Evolutionary conservation across 2,888 invertebrate genomes (phyloP), one percentile per base, ranked within the genome.

Genomic region (Ormyrus nitidulus): DNA sequence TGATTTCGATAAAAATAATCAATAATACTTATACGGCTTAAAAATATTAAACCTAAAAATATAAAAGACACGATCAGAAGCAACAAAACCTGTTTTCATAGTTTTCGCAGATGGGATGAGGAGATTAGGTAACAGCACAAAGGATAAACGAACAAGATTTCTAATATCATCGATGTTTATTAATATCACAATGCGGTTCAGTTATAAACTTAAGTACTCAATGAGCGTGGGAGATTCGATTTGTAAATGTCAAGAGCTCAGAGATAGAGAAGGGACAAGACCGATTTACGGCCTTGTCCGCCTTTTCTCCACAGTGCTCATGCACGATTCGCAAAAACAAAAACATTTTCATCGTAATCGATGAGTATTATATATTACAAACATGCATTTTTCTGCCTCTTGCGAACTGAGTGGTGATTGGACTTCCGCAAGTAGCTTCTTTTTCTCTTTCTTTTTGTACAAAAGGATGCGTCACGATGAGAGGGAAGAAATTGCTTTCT

Each of bases 81-180:
- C 19, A 19, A 19, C 19, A 19, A 19, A 19, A 19, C 19, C 19
- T 19, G 19, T 19, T 19, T 19, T 19, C 19, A 19, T 19, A 19
- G 19, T 19, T 19, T 19, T 1, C 19, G 19, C 19, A 19, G 19
- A 19, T 19, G 19, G 51, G n/a, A 74, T 53, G 51, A 70, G 69
- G 49, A n/a, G n/a, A 66, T 72, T 72, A 72, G 77, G 59, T 72
- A 72, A 66, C 48, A 66, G 34, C 58, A 65, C 46, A 59, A 49
- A 69, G 56, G 53, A 66, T 19, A 46, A 19, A 19, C 19, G 19
- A 59, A n/a, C 44, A 77, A 13, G 68, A 72, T 77, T 70, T 80
- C 81, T 72, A 82, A 78, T 79, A 61, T 79, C 70, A 81, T 70
- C 74, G 69, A 72, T 44, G 65, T 82, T 79, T 82, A 82, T 82